phyloP scores from a whole-genome alignment of 2,888 invertebrate species.

The Euzetes globulus region DNA sequence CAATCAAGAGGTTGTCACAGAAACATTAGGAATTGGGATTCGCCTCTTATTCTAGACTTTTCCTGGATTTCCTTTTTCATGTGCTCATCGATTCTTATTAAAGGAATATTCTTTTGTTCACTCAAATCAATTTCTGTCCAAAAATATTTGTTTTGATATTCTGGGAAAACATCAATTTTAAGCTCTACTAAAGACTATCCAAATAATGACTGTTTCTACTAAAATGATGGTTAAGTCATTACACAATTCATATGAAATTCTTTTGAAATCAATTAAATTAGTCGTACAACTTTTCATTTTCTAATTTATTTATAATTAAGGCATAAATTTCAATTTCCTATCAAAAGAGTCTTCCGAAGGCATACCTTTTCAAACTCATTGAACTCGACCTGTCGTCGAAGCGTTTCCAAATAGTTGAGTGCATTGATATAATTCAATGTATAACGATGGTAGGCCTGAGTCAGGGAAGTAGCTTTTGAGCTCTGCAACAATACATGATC shows the following conservation, averaged over 20 bases:
- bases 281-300: no score
- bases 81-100: conserved; percentile 11
- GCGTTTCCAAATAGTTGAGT: conserved; percentile 56
- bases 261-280: no score
- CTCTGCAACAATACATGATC: conserved; percentile 45
- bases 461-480: conserved; percentile 50
- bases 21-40: background rate
- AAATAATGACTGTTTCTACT: no score
- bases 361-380: conserved; percentile 57
- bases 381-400: conserved; percentile 56
- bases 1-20: background rate
- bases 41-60: background rate
- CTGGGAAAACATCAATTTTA: background rate
- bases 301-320: no score
- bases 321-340: no score
- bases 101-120: background rate
- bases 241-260: no score
- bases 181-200: no score
- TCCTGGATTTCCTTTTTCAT: background rate
- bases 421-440: conserved; percentile 59
- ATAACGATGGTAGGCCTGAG: conserved; percentile 56
- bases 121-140: background rate
- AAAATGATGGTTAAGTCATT: no score
- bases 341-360: background rate
- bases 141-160: background rate